phyloP scores from a whole-genome alignment of 2,113 vertebrate species.

The Pungitius pungitius region DNA sequence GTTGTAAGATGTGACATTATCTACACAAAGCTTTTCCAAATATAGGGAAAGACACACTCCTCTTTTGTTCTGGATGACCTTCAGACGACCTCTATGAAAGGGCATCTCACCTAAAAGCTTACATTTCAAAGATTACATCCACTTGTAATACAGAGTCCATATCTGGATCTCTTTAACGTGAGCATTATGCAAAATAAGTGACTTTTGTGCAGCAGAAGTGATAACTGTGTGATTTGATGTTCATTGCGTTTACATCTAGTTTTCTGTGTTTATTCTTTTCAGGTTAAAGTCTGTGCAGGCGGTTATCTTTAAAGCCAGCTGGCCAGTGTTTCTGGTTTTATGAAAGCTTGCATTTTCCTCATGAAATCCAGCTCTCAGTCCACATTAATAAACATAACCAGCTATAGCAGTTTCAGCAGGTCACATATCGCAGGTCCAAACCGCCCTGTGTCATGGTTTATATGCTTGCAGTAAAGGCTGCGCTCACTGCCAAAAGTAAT shows the following conservation, averaged over 20 bases:
- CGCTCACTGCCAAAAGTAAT: neutral
- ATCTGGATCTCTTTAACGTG: neutral
- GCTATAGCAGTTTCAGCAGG: neutral
- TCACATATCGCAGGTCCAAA: neutral
- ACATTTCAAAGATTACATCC: neutral
- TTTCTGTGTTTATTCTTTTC: constrained; percentile 18
- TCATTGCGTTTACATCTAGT: neutral
- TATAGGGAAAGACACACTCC: neutral
- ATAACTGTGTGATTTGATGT: neutral
- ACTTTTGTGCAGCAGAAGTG: too few relatives aligned
- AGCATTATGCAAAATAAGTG: neutral
- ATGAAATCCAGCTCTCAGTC: neutral
- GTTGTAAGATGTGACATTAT: neutral
- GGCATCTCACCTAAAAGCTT: neutral
- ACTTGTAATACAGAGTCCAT: neutral
- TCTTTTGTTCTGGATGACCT: too few relatives aligned
- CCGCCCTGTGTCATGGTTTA: constrained; percentile 8
- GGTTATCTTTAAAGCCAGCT: constrained; percentile 8
- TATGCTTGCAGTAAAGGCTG: neutral
- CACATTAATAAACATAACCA: neutral
- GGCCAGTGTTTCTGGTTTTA: neutral
- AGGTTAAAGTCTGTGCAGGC: constrained; percentile 5
- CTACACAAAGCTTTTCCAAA: neutral
- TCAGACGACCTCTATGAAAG: neutral
- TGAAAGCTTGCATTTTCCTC: constrained; percentile 8